Evolutionary conservation across 1,140 invertebrate genomes (phyloP), one percentile per base, ranked within the genome.

Genomic region (Bombus affinis): DNA sequence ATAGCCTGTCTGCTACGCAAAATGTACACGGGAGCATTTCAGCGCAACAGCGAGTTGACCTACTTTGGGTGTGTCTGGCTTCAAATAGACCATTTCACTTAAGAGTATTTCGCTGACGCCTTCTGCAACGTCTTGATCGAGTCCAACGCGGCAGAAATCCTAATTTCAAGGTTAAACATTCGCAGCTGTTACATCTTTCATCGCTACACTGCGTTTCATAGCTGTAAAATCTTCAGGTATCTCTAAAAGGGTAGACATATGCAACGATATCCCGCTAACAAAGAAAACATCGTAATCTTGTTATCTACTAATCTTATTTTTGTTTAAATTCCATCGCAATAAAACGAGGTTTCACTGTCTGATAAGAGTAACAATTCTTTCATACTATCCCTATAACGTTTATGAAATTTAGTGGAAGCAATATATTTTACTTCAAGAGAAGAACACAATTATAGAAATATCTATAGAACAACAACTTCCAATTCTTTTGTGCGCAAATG

Each of bases 21-120:
- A 82, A 79, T 53, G 32, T 87, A 39, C 37, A 73, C 12, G 42
- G 42, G 6, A 37, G 77, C 70, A 44, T 62, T 80, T 86, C 53
- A 70, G 66, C 83, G 81, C 81, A 90, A 87, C 73, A 80, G 78
- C 79, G 81, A 84, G 59, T 87, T 75, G 89, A 90, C 88, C 89
- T 82, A 90, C 79, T 89, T 90, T 70, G 80, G 66, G 44, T 68
- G 88, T 68, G 88, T 68, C 76, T 70, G 78, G 59, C 88, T 86
- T 89, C 81, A 89, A 89, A 89, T 89, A 89, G 81, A 89, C 77
- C 81, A 89, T 89, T 82, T 81, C 84, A 68, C 71, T 85, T 70
- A 68, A 81, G 47, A 74, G 53, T 44, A 74, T 75, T 74, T 70
- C 44, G 71, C 77, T 85, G 78, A 81, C 42, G 79, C 75, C 32